Percentiles rank a stretch among this genome's conserved stretches.
These are phyloP conservation scores for Listrodromus nycthemerus DNA, from an alignment of 2,888 invertebrate genomes.

Conservation along the genomic window DNA sequence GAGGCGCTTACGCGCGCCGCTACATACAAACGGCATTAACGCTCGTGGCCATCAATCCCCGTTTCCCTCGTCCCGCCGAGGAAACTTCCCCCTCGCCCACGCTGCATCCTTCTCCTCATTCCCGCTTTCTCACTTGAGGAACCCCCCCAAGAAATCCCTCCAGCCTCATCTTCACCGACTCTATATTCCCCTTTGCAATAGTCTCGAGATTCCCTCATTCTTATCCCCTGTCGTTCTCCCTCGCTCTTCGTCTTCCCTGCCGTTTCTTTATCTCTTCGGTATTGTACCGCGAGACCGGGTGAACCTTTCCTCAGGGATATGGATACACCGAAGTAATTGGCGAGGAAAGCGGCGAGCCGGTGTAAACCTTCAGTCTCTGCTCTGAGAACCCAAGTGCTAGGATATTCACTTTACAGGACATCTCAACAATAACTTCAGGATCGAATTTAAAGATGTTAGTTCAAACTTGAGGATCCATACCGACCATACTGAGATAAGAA, in stretches of 20 bases:
- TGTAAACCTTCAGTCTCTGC: constrained; percentile 47
- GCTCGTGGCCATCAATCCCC: constrained; percentile 83
- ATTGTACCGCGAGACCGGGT: constrained; percentile 62
- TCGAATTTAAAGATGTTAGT: no score
- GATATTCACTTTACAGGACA: no score
- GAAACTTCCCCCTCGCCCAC: constrained; percentile 43
- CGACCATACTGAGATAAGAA: no score
- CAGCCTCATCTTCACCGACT: constrained; percentile 45
- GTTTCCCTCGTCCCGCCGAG: constrained; percentile 63
- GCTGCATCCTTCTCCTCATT: constrained; percentile 27
- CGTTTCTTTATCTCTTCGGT: constrained; percentile 64
- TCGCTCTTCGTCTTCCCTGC: constrained; percentile 39
- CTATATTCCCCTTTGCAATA: constrained; percentile 54
- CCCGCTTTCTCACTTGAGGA: constrained; percentile 42
- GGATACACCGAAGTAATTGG: constrained; percentile 73
- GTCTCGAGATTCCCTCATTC: constrained; percentile 60
- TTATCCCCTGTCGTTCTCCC: constrained; percentile 40
- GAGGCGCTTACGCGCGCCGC: constrained; percentile 84
- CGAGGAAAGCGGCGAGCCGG: constrained; percentile 66
- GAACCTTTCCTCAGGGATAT: constrained; percentile 72
- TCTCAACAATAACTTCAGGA: no score
- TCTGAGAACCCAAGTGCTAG: constrained; percentile 4
- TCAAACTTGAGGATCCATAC: no score
- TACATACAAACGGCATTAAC: constrained; percentile 85
- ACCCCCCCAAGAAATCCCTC: constrained; percentile 32